Conservation (phyloP, 2,888 invertebrate species). For the Norana najaformis region DNA sequence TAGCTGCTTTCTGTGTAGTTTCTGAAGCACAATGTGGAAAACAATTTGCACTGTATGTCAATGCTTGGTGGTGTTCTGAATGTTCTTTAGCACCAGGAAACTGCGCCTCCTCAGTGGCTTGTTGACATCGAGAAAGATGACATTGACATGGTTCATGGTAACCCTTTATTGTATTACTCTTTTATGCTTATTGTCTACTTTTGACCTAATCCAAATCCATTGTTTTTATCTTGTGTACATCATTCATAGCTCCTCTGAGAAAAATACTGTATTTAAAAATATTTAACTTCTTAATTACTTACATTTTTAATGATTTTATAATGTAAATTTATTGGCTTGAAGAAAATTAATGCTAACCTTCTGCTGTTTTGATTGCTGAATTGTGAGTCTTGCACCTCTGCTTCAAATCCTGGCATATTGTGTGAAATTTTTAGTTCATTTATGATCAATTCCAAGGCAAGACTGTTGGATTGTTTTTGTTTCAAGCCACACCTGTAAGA, state of each 20-base stretch:
- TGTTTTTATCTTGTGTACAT: neutral
- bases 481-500: no score
- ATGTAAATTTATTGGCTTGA: no score
- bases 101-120: conserved; percentile 55
- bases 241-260: no score
- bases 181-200: no score
- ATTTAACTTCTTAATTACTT: no score
- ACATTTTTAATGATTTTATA: no score
- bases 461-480: neutral
- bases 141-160: conserved; percentile 63
- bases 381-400: no score
- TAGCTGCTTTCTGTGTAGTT: no score
- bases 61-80: neutral
- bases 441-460: neutral
- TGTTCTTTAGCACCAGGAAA: conserved; percentile 29
- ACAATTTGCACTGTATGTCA: neutral
- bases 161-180: neutral
- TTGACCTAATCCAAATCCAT: neutral
- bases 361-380: neutral
- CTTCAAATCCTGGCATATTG: neutral
- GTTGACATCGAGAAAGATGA: conserved; percentile 63
- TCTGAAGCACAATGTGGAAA: no score
- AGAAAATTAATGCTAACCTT: no score
- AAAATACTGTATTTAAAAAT: no score
- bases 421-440: neutral